Conservation (phyloP, 1,140 invertebrate species). For the Rhopalosiphum maidis region DNA sequence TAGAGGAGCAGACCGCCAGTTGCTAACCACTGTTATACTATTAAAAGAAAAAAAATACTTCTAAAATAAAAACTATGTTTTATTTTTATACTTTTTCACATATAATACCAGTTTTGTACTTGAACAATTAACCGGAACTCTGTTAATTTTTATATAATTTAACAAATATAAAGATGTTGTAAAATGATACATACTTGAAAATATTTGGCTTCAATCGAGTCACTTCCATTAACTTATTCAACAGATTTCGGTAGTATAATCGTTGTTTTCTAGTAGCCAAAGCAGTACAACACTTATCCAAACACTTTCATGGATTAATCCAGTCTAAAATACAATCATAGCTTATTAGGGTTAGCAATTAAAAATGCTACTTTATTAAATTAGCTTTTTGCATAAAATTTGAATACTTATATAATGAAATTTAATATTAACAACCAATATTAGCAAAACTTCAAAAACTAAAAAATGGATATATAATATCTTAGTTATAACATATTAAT, state of each 20-base stretch:
- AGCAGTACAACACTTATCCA: neutral
- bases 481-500: neutral
- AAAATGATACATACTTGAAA: neutral
- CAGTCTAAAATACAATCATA: neutral
- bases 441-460: neutral
- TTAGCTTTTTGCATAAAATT: neutral
- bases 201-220: neutral
- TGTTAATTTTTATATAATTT: neutral
- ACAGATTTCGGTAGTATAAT: neutral
- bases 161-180: neutral
- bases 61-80: neutral
- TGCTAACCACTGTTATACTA: no score
- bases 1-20: no score
- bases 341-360: neutral
- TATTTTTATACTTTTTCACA: neutral
- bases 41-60: no score
- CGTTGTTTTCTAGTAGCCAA: neutral
- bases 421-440: neutral
- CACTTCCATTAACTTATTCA: slow-evolving; percentile 20
- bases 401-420: neutral
- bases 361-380: neutral
- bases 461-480: neutral
- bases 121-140: neutral
- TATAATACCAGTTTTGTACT: neutral
- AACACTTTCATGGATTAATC: neutral